Evolutionary conservation across 1,140 invertebrate genomes (phyloP).

Genomic region (Drosophila arizonae): DNA sequence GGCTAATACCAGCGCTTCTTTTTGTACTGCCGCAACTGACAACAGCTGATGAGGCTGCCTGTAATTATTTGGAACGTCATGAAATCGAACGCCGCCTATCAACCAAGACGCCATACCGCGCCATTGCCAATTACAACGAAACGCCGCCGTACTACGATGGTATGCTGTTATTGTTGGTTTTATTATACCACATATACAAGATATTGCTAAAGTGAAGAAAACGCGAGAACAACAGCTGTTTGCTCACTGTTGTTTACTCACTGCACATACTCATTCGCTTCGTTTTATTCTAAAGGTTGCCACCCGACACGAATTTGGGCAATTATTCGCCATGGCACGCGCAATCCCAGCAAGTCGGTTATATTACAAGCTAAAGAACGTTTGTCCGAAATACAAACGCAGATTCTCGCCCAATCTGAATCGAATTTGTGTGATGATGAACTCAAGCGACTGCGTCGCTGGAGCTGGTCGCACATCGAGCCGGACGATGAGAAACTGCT

Average conservation of each 20-base stretch:
- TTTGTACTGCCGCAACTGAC: slow-evolving; percentile 15
- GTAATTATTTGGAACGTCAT: slow-evolving; percentile 41
- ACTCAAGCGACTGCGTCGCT: slow-evolving; percentile 83
- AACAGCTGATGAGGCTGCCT: slow-evolving; percentile 34
- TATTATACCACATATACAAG: slow-evolving; percentile 2
- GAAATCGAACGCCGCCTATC: slow-evolving; percentile 82
- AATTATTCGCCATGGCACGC: slow-evolving; percentile 87
- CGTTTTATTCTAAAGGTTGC: slow-evolving; percentile 84
- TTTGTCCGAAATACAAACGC: slow-evolving; percentile 83
- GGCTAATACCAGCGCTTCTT: slow-evolving; percentile 27
- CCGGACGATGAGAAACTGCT: slow-evolving; percentile 85
- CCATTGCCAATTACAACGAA: slow-evolving; percentile 85
- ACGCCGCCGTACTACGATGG: slow-evolving; percentile 84
- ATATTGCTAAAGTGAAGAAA: background rate
- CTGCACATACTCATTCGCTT: slow-evolving; percentile 37
- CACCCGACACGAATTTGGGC: slow-evolving; percentile 86
- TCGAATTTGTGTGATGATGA: slow-evolving; percentile 73
- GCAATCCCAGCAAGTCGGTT: slow-evolving; percentile 85
- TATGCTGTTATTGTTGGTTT: slow-evolving; percentile 59
- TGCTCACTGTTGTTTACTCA: background rate
- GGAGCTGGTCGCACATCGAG: slow-evolving; percentile 83
- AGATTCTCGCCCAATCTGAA: slow-evolving; percentile 82
- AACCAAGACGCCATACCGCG: slow-evolving; percentile 86
- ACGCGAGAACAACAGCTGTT: slow-evolving; percentile 43
- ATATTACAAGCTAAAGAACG: slow-evolving; percentile 84